Percentiles rank a stretch among this genome's conserved stretches.
Conservation (phyloP, 2,113 vertebrate genomes). For the Zosterops lateralis region DNA sequence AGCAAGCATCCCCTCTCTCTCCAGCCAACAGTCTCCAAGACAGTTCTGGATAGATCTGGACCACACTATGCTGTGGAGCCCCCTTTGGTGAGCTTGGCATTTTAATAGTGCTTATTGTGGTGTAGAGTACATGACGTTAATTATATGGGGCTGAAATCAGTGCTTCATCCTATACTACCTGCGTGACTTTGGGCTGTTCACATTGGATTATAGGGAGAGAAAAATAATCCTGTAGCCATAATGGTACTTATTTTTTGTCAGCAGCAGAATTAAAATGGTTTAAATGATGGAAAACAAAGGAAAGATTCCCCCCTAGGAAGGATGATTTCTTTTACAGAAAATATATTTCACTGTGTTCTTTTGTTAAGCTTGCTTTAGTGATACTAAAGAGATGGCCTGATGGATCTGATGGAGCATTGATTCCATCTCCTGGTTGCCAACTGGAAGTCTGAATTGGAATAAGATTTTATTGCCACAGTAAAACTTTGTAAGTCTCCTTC, state of each 20-base stretch:
- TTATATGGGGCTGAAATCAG: not conserved
- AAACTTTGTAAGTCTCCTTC: not conserved
- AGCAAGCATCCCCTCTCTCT: not conserved
- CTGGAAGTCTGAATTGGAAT: not conserved
- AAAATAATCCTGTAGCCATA: not conserved
- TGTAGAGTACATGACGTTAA: not conserved
- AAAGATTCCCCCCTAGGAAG: not conserved
- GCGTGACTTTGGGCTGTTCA: rapidly evolving
- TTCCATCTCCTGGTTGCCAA: conserved; percentile 3
- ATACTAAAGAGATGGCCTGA: not conserved
- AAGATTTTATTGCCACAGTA: not conserved
- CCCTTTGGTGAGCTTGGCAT: not conserved
- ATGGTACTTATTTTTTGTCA: not conserved
- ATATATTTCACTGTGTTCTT: not conserved
- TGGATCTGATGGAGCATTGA: not conserved
- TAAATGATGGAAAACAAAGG: not conserved
- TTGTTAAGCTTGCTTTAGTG: not conserved
- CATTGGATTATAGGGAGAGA: not conserved
- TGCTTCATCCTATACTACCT: not conserved
- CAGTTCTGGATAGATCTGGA: not conserved
- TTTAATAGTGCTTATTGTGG: not conserved
- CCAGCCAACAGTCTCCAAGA: not conserved
- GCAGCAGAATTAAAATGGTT: not conserved
- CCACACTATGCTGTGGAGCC: not conserved
- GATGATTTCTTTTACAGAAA: not conserved